These are phyloP conservation scores for Thalassarche chlororhynchos DNA, from an alignment of 2,113 vertebrate genomes.

Conservation along the genomic window DNA sequence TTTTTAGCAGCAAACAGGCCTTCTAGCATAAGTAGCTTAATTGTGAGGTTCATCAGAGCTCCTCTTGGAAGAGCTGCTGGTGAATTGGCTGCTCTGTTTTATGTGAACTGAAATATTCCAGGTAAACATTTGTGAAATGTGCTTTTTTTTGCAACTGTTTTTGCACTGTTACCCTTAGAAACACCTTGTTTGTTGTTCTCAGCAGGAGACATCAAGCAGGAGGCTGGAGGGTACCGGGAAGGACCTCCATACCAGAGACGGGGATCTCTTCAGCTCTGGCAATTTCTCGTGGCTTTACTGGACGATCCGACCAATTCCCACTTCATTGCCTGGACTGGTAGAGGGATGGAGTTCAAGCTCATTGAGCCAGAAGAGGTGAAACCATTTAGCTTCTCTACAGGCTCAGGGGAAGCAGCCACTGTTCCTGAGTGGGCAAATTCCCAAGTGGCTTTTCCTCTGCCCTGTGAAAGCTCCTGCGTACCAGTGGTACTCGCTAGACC, in stretches of 20 bases:
- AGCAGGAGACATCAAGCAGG: slow-evolving; percentile 93
- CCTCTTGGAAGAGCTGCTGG: not conserved
- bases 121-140: not conserved
- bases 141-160: not conserved
- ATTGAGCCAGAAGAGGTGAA: slow-evolving; percentile 97
- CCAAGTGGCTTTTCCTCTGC: not conserved
- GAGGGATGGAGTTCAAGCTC: slow-evolving; percentile 99
- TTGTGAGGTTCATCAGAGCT: not conserved
- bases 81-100: not conserved
- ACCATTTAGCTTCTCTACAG: not conserved
- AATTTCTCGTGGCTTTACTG: slow-evolving; percentile 94
- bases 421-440: not conserved
- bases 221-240: slow-evolving; percentile 84
- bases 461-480: not conserved
- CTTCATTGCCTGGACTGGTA: slow-evolving; percentile 98
- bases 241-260: slow-evolving; percentile 93
- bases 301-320: slow-evolving; percentile 92
- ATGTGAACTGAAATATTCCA: not conserved
- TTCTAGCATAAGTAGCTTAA: not conserved
- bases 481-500: rapidly evolving
- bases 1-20: not conserved
- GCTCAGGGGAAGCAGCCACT: not conserved
- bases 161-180: not conserved
- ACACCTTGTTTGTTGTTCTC: not conserved
- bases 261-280: slow-evolving; percentile 97